Evolutionary conservation across 92 coral and sea anemone genomes (phyloP), one percentile per base, ranked within the genome.

Genomic region (Scolanthus callimorphus): DNA sequence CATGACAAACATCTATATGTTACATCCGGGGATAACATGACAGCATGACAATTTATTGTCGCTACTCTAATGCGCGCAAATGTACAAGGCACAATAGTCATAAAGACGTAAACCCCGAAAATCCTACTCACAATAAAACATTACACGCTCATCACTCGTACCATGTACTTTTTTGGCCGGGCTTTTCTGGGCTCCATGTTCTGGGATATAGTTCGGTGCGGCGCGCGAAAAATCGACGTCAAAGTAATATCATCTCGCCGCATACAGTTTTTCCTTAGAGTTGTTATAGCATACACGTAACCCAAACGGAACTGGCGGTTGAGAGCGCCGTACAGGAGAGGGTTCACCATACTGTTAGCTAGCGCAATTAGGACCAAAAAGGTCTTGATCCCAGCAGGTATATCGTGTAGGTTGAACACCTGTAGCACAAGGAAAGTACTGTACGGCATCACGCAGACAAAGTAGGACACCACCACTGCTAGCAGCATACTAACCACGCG

Each of bases 271-370:
- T 60, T 51, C 51, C 65, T 24, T 2, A 68, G 29, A 1, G 55
- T 29, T 11, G 65, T 13, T 11, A 74, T 55, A 12, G 71, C 71
- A 17, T 74, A 70, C 81, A 66, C 47, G 73, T 63, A 74, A 3
- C 73, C 81, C 9, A 63, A 46, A 25, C 81, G 73, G 34, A 63
- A 74, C 17, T 74, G 73, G 30, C 67, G 60, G 25, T 67, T 64
- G 4, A 64, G 44, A 3, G 73, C 73, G 29, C 81, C 71, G 66
- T 74, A 74, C 31, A 74, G 60, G 0, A 63, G 39, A 19, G 81
- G 81, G 31, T 74, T 74, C 9, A 67, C 67, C 81, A 74, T 74
- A 6, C 81, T 74, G 28, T 74, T 74, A 22, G 81, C 73, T 19
- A 74, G 30, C 21, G 62, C 67, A 34, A 74, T 21, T 9, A 74